Conservation (phyloP, 1,140 invertebrate genomes). For the Tetramorium simillimum region DNA sequence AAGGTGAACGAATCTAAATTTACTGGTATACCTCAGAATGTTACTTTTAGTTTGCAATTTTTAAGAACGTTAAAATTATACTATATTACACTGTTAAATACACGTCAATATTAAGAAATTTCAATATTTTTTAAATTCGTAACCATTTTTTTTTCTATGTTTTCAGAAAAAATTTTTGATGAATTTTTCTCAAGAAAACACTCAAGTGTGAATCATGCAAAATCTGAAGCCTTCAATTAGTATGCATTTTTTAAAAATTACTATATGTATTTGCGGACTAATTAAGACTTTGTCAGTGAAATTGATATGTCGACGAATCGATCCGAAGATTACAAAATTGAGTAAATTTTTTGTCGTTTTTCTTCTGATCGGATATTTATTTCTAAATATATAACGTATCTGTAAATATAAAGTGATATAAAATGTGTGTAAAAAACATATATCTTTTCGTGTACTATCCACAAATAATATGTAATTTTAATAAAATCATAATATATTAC, state of each 20-base stretch:
- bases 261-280: not conserved
- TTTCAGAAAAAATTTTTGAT: not conserved
- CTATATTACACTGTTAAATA: not conserved
- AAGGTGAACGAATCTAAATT: constrained; percentile 7
- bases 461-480: not conserved
- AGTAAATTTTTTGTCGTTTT: not conserved
- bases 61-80: not conserved
- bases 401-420: constrained; percentile 2
- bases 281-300: not conserved
- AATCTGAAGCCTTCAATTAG: not conserved
- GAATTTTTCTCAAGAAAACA: not conserved
- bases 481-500: not conserved
- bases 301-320: not conserved
- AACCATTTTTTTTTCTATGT: not conserved
- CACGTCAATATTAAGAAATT: not conserved
- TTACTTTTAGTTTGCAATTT: not conserved
- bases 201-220: not conserved
- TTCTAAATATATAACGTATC: not conserved
- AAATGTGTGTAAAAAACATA: not conserved
- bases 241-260: not conserved
- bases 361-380: not conserved
- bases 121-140: not conserved
- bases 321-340: not conserved
- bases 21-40: not conserved
- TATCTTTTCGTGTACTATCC: not conserved